Percentiles rank a stretch among this genome's conserved stretches.
Conservation (phyloP, 2,888 invertebrate genomes). For the Calameuta filiformis region DNA sequence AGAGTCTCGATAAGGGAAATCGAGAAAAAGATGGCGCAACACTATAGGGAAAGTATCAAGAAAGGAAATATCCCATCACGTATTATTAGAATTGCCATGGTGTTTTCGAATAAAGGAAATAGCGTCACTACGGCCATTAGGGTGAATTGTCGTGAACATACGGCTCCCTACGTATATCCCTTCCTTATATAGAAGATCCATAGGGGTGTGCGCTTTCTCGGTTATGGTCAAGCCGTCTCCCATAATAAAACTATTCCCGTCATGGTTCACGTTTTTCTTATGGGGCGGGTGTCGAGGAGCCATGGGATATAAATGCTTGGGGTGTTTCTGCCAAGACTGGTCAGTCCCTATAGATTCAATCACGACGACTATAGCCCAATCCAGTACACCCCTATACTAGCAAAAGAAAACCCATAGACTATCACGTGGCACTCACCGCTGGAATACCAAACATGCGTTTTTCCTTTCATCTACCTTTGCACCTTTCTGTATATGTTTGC, state of each 20-base stretch:
- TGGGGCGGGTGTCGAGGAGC: constrained; percentile 14
- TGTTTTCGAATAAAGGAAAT: not conserved
- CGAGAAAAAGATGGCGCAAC: not conserved
- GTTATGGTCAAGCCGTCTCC: constrained; percentile 48
- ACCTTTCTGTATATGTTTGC: not conserved
- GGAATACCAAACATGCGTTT: not conserved
- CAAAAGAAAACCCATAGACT: not conserved
- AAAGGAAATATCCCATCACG: not conserved
- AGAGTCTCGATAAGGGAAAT: not conserved
- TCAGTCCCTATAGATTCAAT: constrained; percentile 50
- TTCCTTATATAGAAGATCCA: not conserved
- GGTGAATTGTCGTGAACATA: not conserved
- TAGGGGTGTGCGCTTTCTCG: constrained; percentile 9
- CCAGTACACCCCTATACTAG: not conserved
- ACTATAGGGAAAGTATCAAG: not conserved
- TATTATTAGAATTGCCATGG: not conserved
- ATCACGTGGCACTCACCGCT: not conserved
- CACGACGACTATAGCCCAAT: constrained; percentile 45
- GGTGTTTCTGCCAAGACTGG: constrained; percentile 46
- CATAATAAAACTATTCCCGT: constrained; percentile 60
- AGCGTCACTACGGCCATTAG: not conserved
- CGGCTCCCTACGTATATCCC: not conserved
- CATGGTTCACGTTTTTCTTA: constrained; percentile 13
- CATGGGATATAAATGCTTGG: constrained; percentile 50
- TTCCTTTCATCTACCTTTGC: not conserved